A percentile compares a stretch with the other conserved stretches of the same genome.
Evolutionary conservation across 1,140 invertebrate genomes (phyloP).

Genomic region (Caenorhabditis remanei): DNA sequence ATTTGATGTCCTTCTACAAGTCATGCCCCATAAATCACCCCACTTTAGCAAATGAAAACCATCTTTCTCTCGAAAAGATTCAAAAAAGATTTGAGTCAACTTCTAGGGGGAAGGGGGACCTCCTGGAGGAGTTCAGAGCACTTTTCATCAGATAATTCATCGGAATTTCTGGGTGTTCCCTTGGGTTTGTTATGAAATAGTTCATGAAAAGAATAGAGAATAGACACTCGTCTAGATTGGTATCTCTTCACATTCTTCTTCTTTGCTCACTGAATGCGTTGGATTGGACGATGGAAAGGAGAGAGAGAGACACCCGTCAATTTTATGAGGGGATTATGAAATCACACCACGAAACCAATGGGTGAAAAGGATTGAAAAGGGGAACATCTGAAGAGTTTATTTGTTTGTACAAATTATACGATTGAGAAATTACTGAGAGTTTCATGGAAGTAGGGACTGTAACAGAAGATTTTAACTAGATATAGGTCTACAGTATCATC

Average conservation of each 20-base stretch:
- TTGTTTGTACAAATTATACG: too few relatives aligned
- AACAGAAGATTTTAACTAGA: too few relatives aligned
- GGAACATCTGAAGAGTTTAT: background rate
- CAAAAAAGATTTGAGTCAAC: slow-evolving; percentile 49
- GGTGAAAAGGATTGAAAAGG: background rate
- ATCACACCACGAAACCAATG: slow-evolving; percentile 18
- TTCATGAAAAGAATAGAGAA: slow-evolving; percentile 20
- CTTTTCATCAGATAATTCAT: slow-evolving; percentile 55
- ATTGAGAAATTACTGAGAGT: too few relatives aligned
- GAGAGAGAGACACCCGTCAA: slow-evolving; percentile 33
- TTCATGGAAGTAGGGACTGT: too few relatives aligned
- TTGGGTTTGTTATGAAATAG: slow-evolving; percentile 35
- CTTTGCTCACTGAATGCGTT: slow-evolving; percentile 24
- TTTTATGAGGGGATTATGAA: slow-evolving; percentile 56
- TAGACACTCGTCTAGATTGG: slow-evolving; percentile 49
- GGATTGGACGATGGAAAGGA: background rate
- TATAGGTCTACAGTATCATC: too few relatives aligned
- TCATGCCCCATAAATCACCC: slow-evolving; percentile 7
- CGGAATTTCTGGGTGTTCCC: slow-evolving; percentile 36
- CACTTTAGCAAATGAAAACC: slow-evolving; percentile 26
- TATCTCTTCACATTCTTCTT: slow-evolving; percentile 37
- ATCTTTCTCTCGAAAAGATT: background rate
- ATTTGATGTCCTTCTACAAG: slow-evolving; percentile 6
- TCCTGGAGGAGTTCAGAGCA: slow-evolving; percentile 12
- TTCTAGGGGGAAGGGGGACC: slow-evolving; percentile 12